These are phyloP conservation scores for Lasioglossum oenotherae DNA, from an alignment of 2,888 invertebrate species.

Conservation along the genomic window DNA sequence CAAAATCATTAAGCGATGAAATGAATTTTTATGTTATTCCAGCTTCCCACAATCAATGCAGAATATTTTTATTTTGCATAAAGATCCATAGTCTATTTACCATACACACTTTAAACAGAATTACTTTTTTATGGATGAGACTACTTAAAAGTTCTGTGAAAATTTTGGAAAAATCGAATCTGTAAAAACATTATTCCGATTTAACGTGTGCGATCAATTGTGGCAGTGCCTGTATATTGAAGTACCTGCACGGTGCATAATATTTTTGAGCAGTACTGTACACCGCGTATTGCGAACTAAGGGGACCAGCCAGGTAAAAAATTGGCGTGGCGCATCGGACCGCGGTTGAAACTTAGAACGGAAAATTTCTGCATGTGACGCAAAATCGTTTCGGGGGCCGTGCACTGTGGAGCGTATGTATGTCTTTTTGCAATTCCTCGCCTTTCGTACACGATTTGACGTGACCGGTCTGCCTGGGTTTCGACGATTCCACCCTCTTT, in stretches of 20 bases:
- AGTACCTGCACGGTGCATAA: neutral
- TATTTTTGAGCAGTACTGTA: neutral
- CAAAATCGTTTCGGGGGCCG: conserved; percentile 57
- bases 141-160: too few species aligned
- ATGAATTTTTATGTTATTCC: too few species aligned
- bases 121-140: too few species aligned
- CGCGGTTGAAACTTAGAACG: conserved; percentile 41
- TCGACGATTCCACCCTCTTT: conserved; percentile 26
- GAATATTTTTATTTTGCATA: too few species aligned
- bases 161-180: neutral
- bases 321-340: neutral
- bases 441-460: conserved; percentile 66
- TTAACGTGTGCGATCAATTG: too few species aligned
- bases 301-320: conserved; percentile 37
- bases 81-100: too few species aligned
- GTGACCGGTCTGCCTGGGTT: conserved; percentile 29
- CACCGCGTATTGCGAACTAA: conserved; percentile 28
- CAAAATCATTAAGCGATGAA: too few species aligned
- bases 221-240: too few species aligned
- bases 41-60: too few species aligned
- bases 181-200: neutral
- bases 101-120: too few species aligned
- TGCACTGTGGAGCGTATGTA: conserved; percentile 32
- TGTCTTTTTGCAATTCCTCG: conserved; percentile 60
- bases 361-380: conserved; percentile 68